Percentiles rank a stretch among this genome's conserved stretches.
These are phyloP conservation scores for Ceratina japonica DNA, from an alignment of 1,140 invertebrate genomes.

Conservation along the genomic window DNA sequence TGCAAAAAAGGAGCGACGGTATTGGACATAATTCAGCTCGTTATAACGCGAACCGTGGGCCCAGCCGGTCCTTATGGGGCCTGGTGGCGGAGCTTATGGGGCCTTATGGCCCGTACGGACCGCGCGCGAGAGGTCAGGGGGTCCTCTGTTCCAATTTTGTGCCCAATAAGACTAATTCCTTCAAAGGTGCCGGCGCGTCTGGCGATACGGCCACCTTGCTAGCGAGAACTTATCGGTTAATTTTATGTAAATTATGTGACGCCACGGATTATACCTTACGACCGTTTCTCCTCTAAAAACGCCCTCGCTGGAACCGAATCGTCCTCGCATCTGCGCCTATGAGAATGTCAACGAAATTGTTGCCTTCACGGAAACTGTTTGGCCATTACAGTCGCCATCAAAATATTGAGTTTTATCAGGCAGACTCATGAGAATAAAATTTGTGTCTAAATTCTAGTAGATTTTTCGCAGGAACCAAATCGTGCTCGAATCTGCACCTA, in stretches of 20 bases:
- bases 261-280: slow-evolving; percentile 64
- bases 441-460: no score
- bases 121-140: slow-evolving; percentile 71
- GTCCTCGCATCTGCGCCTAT: background rate
- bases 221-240: slow-evolving; percentile 74
- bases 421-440: background rate
- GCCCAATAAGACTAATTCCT: slow-evolving; percentile 79
- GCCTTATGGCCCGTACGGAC: slow-evolving; percentile 49
- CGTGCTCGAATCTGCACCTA: no score
- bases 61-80: slow-evolving; percentile 60
- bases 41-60: slow-evolving; percentile 62
- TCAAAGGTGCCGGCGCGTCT: slow-evolving; percentile 74
- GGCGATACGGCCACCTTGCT: slow-evolving; percentile 57
- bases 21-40: slow-evolving; percentile 76
- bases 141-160: slow-evolving; percentile 79
- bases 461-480: no score
- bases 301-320: slow-evolving; percentile 48
- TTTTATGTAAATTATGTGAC: slow-evolving; percentile 77
- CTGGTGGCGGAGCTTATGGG: slow-evolving; percentile 22
- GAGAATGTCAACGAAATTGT: no score
- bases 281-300: slow-evolving; percentile 60
- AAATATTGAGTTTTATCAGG: background rate
- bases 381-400: no score
- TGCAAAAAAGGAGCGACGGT: slow-evolving; percentile 53
- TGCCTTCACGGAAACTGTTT: no score